These are phyloP conservation scores for Listrodromus nycthemerus DNA, from an alignment of 2,888 invertebrate genomes.

Conservation along the genomic window DNA sequence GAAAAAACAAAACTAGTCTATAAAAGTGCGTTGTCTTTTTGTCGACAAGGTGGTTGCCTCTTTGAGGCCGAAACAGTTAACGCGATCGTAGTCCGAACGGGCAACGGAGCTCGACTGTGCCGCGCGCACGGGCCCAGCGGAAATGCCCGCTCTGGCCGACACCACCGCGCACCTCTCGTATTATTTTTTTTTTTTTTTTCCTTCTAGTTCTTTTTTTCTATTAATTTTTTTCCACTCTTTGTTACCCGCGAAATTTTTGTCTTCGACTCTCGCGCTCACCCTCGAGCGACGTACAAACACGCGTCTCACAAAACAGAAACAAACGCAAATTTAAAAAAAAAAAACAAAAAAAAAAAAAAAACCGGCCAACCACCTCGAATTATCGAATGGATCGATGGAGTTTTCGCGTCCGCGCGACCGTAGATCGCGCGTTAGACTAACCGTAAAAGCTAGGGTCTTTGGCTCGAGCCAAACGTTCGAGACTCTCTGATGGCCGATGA, in stretches of 20 bases:
- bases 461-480: conserved; percentile 56
- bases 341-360: no score
- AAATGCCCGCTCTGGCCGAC: conserved; percentile 47
- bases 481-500: conserved; percentile 48
- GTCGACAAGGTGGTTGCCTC: neutral
- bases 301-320: neutral
- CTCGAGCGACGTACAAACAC: neutral
- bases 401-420: conserved; percentile 46
- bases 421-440: conserved; percentile 59
- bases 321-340: neutral
- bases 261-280: neutral
- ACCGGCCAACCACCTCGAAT: neutral
- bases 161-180: conserved; percentile 30
- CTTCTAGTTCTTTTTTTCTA: neutral
- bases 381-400: neutral
- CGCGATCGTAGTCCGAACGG: neutral
- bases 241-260: neutral
- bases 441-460: conserved; percentile 52
- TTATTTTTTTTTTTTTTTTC: neutral
- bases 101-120: conserved; percentile 25
- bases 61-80: neutral
- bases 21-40: neutral
- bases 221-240: no score
- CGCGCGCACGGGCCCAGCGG: conserved; percentile 21
- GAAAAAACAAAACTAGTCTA: neutral